These are phyloP conservation scores for Pygocentrus nattereri DNA, from an alignment of 2,797 vertebrate species.

Conservation along the genomic window DNA sequence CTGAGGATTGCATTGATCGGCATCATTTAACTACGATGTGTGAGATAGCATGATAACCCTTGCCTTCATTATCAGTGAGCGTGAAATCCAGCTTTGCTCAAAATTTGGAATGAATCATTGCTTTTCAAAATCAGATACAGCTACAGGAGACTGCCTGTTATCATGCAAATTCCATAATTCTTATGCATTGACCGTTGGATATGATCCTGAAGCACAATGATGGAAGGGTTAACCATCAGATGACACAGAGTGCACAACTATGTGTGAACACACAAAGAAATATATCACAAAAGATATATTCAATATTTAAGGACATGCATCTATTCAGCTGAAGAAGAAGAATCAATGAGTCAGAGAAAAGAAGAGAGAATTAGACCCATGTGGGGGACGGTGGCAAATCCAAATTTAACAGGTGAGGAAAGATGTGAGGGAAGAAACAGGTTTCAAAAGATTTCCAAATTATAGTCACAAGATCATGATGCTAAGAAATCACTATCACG, in stretches of 20 bases:
- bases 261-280: conserved; percentile 35
- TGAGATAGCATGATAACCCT: conserved; percentile 8
- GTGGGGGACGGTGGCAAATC: conserved; percentile 50
- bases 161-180: not conserved
- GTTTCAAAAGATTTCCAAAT: conserved; percentile 1
- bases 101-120: not conserved
- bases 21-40: not conserved
- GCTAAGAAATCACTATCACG: conserved; percentile 25
- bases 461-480: conserved; percentile 38
- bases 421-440: conserved; percentile 61
- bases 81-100: not conserved
- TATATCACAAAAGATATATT: conserved; percentile 53
- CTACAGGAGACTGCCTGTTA: not conserved
- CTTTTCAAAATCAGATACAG: not conserved
- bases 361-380: conserved; percentile 45
- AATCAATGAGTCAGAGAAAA: conserved; percentile 42
- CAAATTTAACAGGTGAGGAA: conserved; percentile 54
- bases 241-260: conserved; percentile 6
- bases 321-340: conserved; percentile 48
- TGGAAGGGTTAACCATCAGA: conserved; percentile 38
- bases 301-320: conserved; percentile 54
- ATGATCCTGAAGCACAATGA: conserved; percentile 28
- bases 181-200: not conserved
- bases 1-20: conserved; percentile 9
- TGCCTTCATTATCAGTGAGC: conserved; percentile 2